A percentile compares a stretch with the other conserved stretches of the same genome.
phyloP scores from a whole-genome alignment of 2,113 vertebrate genomes.

The Gallinago media region DNA sequence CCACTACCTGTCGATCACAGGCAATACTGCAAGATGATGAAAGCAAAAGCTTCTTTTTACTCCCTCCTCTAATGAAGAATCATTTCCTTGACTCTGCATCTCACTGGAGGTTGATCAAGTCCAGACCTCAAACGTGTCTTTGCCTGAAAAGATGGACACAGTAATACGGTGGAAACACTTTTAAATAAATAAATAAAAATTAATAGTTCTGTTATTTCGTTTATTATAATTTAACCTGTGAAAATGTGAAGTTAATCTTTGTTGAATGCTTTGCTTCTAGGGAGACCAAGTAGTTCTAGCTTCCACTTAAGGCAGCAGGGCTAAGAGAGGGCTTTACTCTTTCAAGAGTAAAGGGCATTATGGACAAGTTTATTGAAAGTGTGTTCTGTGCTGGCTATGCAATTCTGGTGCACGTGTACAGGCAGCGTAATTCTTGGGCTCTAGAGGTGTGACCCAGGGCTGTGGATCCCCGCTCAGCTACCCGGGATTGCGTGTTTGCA shows the following conservation, averaged over 20 bases:
- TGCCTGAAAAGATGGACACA: background rate
- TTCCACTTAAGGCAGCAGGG: background rate
- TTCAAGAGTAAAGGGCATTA: background rate
- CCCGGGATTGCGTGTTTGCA: conserved; percentile 2
- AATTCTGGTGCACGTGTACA: background rate
- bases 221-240: background rate
- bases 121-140: background rate
- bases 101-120: background rate
- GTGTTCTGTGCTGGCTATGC: background rate
- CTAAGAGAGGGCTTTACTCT: background rate
- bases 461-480: background rate
- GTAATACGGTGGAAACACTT: background rate
- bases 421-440: background rate
- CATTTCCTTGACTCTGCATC: background rate
- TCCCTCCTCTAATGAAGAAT: background rate
- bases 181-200: no score
- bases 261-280: background rate
- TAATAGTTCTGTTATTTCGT: background rate
- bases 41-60: background rate
- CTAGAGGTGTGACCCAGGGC: background rate
- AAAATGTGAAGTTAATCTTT: background rate
- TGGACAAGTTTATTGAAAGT: background rate
- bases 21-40: background rate
- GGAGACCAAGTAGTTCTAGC: background rate
- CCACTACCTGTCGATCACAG: background rate